phyloP scores from a whole-genome alignment of 2,888 invertebrate genomes.

The Cheiracanthium punctorium region DNA sequence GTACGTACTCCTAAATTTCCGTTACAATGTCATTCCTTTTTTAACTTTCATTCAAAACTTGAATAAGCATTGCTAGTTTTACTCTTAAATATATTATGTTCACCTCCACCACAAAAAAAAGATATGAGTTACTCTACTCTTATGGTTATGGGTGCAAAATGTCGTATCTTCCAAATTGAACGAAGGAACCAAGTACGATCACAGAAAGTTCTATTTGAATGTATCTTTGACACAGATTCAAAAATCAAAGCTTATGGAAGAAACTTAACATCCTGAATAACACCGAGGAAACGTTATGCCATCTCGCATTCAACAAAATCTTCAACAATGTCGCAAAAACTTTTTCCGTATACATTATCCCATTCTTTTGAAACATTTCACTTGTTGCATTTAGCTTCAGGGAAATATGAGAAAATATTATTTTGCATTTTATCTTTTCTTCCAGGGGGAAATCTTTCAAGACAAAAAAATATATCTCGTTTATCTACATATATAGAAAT shows the following conservation, averaged over 20 bases:
- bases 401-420: slow-evolving; percentile 51
- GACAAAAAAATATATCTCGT: slow-evolving; percentile 41
- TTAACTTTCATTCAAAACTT: no score
- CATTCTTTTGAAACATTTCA: slow-evolving; percentile 26
- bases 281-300: not conserved
- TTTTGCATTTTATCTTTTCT: slow-evolving; percentile 52
- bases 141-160: no score
- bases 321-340: not conserved
- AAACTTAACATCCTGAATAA: not conserved
- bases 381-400: slow-evolving; percentile 54
- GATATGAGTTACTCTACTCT: no score
- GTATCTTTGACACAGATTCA: not conserved
- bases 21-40: no score
- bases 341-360: slow-evolving; percentile 19
- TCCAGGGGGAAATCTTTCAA: slow-evolving; percentile 10
- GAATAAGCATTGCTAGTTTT: no score
- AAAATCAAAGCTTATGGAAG: not conserved
- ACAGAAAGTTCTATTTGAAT: not conserved
- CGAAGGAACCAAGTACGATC: no score
- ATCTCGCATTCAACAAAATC: not conserved
- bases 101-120: no score
- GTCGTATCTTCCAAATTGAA: no score
- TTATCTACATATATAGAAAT: slow-evolving; percentile 49
- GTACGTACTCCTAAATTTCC: no score
- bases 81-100: no score